phyloP scores from a whole-genome alignment of 2,888 invertebrate species.

The Exephanes ischioxanthus region DNA sequence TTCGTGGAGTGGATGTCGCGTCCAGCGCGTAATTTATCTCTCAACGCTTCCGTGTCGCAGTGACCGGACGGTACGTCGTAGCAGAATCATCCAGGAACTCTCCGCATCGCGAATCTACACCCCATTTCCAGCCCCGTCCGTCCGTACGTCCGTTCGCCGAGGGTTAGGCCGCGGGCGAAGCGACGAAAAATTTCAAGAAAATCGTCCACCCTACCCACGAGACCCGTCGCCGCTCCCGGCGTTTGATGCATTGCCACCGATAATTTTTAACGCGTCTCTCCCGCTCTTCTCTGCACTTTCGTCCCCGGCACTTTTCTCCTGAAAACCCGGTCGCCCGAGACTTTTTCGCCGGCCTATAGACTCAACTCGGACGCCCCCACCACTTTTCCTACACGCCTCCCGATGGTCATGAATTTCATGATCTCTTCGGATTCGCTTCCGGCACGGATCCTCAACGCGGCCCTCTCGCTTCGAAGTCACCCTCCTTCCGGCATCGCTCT shows the following conservation, averaged over 20 bases:
- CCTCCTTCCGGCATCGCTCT: slow-evolving; percentile 51
- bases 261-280: slow-evolving; percentile 78
- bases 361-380: slow-evolving; percentile 28
- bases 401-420: slow-evolving; percentile 75
- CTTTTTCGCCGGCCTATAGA: slow-evolving; percentile 45
- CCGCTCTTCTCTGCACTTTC: slow-evolving; percentile 59
- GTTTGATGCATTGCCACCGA: slow-evolving; percentile 79
- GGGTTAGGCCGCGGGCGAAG: slow-evolving; percentile 68
- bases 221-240: slow-evolving; percentile 71
- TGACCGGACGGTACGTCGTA: slow-evolving; percentile 75
- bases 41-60: slow-evolving; percentile 83
- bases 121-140: slow-evolving; percentile 42
- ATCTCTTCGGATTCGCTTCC: slow-evolving; percentile 77
- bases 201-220: slow-evolving; percentile 72
- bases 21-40: slow-evolving; percentile 81
- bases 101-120: slow-evolving; percentile 57
- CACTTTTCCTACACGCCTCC: slow-evolving; percentile 38
- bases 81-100: slow-evolving; percentile 52
- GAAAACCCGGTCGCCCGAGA: neutral
- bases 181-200: slow-evolving; percentile 82
- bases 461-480: slow-evolving; percentile 45
- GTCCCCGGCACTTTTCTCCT: slow-evolving; percentile 38
- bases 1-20: slow-evolving; percentile 24
- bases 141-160: slow-evolving; percentile 18
- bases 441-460: slow-evolving; percentile 52